Conservation (phyloP, 2,888 invertebrate genomes). For the Lordiphosa andalusiaca region DNA sequence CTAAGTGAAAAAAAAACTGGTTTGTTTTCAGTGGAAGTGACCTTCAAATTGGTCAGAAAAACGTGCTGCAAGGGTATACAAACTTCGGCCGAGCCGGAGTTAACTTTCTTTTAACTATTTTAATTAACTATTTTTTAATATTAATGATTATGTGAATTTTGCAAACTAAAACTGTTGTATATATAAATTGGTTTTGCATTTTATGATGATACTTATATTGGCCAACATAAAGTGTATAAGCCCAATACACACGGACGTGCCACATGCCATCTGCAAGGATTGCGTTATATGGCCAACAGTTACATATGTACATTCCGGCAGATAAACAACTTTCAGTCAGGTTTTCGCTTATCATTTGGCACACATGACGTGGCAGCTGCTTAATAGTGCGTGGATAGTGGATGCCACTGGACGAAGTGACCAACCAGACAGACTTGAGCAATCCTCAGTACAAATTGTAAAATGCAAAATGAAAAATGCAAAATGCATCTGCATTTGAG, state of each 20-base stretch:
- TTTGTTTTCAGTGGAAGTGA: too few relatives aligned
- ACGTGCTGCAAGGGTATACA: too few relatives aligned
- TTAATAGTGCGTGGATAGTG: slow-evolving; percentile 62
- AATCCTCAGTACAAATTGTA: slow-evolving; percentile 17
- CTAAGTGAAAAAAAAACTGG: too few relatives aligned
- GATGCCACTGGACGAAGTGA: slow-evolving; percentile 47
- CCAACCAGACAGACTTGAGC: slow-evolving; percentile 33
- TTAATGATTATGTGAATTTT: slow-evolving; percentile 38
- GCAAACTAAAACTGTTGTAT: slow-evolving; percentile 35
- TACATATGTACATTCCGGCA: slow-evolving; percentile 28
- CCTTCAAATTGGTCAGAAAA: too few relatives aligned
- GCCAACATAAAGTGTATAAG: slow-evolving; percentile 56
- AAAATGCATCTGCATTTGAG: slow-evolving; percentile 44
- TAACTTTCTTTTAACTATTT: too few relatives aligned
- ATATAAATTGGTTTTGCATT: slow-evolving; percentile 31
- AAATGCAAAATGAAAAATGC: slow-evolving; percentile 21
- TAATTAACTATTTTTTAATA: too few relatives aligned
- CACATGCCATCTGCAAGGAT: slow-evolving; percentile 41
- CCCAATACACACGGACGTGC: slow-evolving; percentile 48
- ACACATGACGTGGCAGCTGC: slow-evolving; percentile 51
- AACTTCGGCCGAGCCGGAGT: too few relatives aligned
- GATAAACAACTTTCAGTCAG: slow-evolving; percentile 47
- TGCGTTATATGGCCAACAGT: slow-evolving; percentile 48
- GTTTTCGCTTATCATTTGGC: slow-evolving; percentile 26
- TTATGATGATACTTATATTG: slow-evolving; percentile 56